A percentile compares a stretch with the other conserved stretches of the same genome.
Conservation (phyloP, 2,888 invertebrate genomes). For the Junonia oenone region DNA sequence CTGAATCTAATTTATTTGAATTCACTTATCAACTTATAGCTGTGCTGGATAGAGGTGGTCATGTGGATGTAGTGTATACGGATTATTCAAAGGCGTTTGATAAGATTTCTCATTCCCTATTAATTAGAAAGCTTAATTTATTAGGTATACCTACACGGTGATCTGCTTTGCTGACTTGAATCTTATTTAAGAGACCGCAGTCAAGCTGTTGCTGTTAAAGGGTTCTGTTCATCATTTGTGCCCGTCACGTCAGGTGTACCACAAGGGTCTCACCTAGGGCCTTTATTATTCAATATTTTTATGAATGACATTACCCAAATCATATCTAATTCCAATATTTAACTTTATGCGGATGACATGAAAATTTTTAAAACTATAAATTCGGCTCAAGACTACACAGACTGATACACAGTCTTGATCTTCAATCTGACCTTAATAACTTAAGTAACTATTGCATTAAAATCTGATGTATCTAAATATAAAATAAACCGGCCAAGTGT, state of each 20-base stretch:
- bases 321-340: neutral
- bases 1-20: neutral
- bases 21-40: neutral
- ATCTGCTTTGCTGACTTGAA: neutral
- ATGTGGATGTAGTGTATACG: no score
- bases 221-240: neutral
- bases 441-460: neutral
- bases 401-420: no score
- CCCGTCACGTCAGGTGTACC: neutral
- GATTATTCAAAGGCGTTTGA: no score
- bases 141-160: neutral
- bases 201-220: constrained; percentile 4
- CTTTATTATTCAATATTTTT: neutral
- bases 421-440: neutral
- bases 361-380: neutral
- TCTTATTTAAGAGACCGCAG: constrained; percentile 1
- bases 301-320: neutral
- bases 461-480: no score
- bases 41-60: no score
- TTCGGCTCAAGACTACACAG: neutral
- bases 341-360: neutral
- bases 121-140: neutral
- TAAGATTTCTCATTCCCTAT: neutral
- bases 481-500: no score
- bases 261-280: neutral